Conservation (phyloP, 2,113 vertebrate genomes). For the Todiramphus chloris region DNA sequence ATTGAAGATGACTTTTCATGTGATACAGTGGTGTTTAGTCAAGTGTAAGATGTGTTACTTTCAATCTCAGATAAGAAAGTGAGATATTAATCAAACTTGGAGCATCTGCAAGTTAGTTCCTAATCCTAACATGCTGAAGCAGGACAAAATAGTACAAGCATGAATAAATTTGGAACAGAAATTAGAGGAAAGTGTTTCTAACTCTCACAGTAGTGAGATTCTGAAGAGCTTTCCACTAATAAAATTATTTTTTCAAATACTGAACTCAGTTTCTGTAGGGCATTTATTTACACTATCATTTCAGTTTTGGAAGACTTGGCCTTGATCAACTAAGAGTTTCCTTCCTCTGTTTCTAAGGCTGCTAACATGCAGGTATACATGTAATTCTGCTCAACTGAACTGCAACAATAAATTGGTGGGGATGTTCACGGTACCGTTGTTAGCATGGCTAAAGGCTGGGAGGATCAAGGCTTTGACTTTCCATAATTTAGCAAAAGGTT, state of each 20-base stretch:
- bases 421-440: background rate
- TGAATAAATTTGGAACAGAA: background rate
- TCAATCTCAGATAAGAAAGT: background rate
- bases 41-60: background rate
- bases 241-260: background rate
- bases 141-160: background rate
- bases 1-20: background rate
- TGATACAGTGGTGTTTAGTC: background rate
- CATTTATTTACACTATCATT: background rate
- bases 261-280: background rate
- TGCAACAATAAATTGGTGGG: background rate
- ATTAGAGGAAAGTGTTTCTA: background rate
- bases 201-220: background rate
- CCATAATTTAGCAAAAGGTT: background rate
- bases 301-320: background rate
- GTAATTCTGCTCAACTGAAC: background rate
- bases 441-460: background rate
- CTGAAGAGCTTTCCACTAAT: background rate
- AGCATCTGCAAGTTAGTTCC: background rate
- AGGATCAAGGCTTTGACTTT: background rate
- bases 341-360: background rate
- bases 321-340: background rate
- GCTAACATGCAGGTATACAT: background rate
- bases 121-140: background rate
- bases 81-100: background rate